phyloP scores from a whole-genome alignment of 2,113 vertebrate genomes.

The Poeciliopsis occidentalis region DNA sequence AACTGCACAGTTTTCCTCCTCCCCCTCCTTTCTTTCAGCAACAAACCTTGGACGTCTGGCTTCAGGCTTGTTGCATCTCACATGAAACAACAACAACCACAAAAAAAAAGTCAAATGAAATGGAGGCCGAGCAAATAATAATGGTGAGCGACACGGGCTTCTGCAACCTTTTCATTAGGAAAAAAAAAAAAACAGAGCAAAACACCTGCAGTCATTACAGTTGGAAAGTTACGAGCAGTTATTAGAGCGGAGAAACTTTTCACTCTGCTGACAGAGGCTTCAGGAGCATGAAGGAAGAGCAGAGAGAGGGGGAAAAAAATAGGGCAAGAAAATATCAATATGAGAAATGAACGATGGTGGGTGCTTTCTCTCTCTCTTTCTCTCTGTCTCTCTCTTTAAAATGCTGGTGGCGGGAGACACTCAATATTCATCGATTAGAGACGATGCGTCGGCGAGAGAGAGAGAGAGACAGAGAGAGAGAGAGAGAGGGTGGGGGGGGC shows the following conservation, averaged over 20 bases:
- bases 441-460: conserved; percentile 35
- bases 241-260: conserved; percentile 57
- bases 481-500: not conserved
- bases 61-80: conserved; percentile 11
- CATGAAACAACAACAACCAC: conserved; percentile 2
- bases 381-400: conserved; percentile 34
- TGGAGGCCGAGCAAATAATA: conserved; percentile 31
- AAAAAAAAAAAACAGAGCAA: conserved; percentile 27
- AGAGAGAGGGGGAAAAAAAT: conserved; percentile 30
- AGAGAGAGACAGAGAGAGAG: not conserved
- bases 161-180: conserved; percentile 42
- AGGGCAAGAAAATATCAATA: conserved; percentile 69
- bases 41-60: not conserved
- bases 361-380: conserved; percentile 37
- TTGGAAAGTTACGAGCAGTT: conserved; percentile 49
- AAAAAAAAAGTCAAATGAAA: conserved; percentile 23
- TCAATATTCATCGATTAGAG: conserved; percentile 76
- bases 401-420: conserved; percentile 66
- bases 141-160: conserved; percentile 30
- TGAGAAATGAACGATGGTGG: conserved; percentile 65
- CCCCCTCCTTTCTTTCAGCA: not conserved
- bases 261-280: conserved; percentile 42
- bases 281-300: conserved; percentile 42
- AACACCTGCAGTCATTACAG: conserved; percentile 55
- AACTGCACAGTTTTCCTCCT: no score